These are phyloP conservation scores for Cosmopolites sordidus DNA, from an alignment of 2,888 invertebrate species.

Conservation along the genomic window DNA sequence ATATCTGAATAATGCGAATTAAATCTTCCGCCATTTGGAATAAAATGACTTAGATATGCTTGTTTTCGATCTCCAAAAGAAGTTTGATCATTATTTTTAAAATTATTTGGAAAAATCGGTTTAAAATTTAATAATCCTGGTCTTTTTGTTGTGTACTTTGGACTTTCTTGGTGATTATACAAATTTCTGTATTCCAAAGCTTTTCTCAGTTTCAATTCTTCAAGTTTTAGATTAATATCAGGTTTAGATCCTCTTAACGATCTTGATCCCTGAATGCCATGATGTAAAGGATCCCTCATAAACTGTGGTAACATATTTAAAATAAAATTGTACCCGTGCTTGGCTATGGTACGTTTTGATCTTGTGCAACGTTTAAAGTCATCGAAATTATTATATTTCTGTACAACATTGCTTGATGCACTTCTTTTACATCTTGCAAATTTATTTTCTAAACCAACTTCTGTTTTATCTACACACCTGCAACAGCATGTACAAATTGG, in stretches of 20 bases:
- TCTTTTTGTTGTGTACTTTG: background rate
- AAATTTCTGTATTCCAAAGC: slow-evolving; percentile 9
- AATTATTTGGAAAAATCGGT: background rate
- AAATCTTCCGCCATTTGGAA: background rate
- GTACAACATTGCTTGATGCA: background rate
- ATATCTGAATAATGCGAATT: background rate
- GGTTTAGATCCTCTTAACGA: slow-evolving; percentile 15
- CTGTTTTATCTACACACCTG: background rate
- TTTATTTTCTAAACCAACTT: background rate
- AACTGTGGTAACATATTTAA: slow-evolving; percentile 35
- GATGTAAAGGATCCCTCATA: slow-evolving; percentile 31
- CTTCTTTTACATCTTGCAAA: background rate
- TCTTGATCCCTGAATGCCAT: slow-evolving; percentile 28
- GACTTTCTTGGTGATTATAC: slow-evolving; percentile 10
- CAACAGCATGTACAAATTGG: background rate
- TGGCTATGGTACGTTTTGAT: slow-evolving; percentile 14
- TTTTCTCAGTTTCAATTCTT: slow-evolving; percentile 18
- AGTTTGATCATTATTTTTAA: background rate
- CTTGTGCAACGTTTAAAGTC: slow-evolving; percentile 1
- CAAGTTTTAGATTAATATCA: slow-evolving; percentile 18
- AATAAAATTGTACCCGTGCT: slow-evolving; percentile 32
- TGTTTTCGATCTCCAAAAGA: background rate
- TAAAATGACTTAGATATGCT: background rate
- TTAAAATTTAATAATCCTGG: background rate
- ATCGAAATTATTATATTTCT: background rate